Evolutionary conservation across 1,140 invertebrate genomes (phyloP).

Genomic region (Ips nitidus): DNA sequence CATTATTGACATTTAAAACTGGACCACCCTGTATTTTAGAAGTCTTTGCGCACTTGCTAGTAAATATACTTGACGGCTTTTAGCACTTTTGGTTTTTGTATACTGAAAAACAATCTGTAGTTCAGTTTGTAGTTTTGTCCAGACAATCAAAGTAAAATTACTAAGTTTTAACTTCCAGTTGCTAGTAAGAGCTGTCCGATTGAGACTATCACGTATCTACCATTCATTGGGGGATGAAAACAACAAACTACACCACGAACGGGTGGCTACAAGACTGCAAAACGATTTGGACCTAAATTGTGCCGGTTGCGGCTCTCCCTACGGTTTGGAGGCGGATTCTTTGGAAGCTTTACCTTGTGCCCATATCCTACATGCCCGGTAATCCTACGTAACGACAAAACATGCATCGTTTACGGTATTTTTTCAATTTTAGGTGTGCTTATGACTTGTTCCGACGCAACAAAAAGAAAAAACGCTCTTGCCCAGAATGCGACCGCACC

Average conservation of each 20-base stretch:
- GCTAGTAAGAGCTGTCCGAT: constrained; percentile 73
- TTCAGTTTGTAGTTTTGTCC: too few species aligned
- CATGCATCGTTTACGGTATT: neutral
- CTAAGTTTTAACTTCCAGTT: constrained; percentile 57
- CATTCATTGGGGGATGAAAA: constrained; percentile 77
- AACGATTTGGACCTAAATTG: constrained; percentile 75
- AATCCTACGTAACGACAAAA: neutral
- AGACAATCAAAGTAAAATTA: too few species aligned
- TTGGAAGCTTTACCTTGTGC: constrained; percentile 80
- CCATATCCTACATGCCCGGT: constrained; percentile 69
- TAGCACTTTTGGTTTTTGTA: too few species aligned
- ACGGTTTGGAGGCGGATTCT: constrained; percentile 71
- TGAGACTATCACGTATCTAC: constrained; percentile 75
- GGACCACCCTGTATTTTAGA: too few species aligned
- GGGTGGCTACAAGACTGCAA: constrained; percentile 68
- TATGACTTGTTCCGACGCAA: constrained; percentile 69
- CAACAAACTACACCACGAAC: constrained; percentile 71
- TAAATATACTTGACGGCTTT: too few species aligned
- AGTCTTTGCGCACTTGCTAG: too few species aligned
- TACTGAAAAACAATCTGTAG: too few species aligned
- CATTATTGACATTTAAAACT: too few species aligned
- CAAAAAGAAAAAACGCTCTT: constrained; percentile 58
- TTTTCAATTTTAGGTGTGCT: constrained; percentile 61
- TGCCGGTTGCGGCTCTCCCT: constrained; percentile 72
- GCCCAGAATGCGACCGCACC: constrained; percentile 51